phyloP scores from a whole-genome alignment of 2,113 vertebrate genomes.

The Balaenoptera acutorostrata region DNA sequence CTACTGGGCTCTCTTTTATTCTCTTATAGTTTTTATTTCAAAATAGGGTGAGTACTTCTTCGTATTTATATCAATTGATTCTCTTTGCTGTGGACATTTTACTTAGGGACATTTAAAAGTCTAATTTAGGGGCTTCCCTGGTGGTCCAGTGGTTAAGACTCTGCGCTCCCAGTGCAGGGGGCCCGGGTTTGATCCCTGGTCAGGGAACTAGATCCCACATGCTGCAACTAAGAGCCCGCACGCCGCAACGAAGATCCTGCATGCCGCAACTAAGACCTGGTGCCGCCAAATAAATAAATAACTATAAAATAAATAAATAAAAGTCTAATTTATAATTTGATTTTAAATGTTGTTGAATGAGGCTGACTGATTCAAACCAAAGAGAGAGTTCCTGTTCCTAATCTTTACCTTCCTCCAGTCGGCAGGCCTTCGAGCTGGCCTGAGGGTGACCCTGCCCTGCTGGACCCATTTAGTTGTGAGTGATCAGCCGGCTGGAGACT shows the following conservation, averaged over 20 bases:
- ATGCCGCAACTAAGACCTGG: no score
- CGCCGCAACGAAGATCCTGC: no score
- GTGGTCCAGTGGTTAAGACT: no score
- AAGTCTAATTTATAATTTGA: background rate
- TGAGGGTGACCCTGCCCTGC: background rate
- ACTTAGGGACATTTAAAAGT: background rate
- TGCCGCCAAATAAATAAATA: no score
- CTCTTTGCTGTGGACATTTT: background rate
- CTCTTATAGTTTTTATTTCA: background rate
- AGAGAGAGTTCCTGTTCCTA: background rate
- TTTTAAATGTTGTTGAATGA: background rate
- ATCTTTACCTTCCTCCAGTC: rapidly evolving
- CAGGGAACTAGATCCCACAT: no score
- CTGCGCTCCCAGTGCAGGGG: no score
- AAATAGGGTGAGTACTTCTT: background rate
- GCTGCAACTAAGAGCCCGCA: no score
- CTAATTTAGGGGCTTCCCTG: no score
- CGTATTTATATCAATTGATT: background rate
- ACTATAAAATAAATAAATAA: background rate
- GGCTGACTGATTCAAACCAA: background rate
- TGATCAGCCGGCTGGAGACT: background rate
- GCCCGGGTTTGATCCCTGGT: no score
- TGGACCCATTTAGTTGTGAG: no score
- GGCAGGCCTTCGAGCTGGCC: rapidly evolving
- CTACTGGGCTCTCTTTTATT: background rate